Evolutionary conservation across 2,888 invertebrate genomes (phyloP), one percentile per base, ranked within the genome.

Genomic region (Cerceris ruficornis): DNA sequence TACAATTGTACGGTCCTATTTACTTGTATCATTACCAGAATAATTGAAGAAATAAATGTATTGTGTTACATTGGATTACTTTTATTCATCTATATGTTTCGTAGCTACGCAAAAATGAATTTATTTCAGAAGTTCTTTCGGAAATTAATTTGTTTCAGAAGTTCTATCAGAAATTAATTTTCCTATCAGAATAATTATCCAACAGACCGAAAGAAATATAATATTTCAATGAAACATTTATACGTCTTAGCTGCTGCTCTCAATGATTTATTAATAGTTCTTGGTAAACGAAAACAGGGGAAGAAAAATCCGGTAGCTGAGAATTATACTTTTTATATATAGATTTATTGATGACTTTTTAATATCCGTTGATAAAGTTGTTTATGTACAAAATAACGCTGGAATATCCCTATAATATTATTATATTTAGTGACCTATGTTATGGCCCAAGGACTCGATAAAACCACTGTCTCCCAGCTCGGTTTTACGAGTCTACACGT

Each of bases 311-410:
- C 28, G 4, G 28, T 2, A 28, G 28, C 4, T 28, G 28, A 28
- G 8, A 55, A 8, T 55, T 17, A 15, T 28, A 79, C 80, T 77
- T 76, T 88, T 90, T 89, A 84, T 88, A 88, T 90, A 90, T 90
- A 90, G 89, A 91, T 89, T 89, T 91, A 91, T 91, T 91, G 89
- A 90, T 91, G 89, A 88, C 86, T 91, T 90, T 82, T 87, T 89
- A 90, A 88, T 90, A 90, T 90, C 89, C 87, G 87, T 89, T 88
- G 88, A 90, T 91, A 90, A 90, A 89, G 90, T 89, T 88, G 84
- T 90, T 91, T 91, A 91, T 91, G 91, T 91, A 91, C 91, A 91
- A 91, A 91, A 91, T 91, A 91, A 91, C 91, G 88, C 86, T 88
- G 90, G 89, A 90, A 88, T 90, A 91, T 90, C 86, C 88, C 84